Conservation (phyloP, 2,888 invertebrate genomes). For the Hydrotaea cyrtoneurina region DNA sequence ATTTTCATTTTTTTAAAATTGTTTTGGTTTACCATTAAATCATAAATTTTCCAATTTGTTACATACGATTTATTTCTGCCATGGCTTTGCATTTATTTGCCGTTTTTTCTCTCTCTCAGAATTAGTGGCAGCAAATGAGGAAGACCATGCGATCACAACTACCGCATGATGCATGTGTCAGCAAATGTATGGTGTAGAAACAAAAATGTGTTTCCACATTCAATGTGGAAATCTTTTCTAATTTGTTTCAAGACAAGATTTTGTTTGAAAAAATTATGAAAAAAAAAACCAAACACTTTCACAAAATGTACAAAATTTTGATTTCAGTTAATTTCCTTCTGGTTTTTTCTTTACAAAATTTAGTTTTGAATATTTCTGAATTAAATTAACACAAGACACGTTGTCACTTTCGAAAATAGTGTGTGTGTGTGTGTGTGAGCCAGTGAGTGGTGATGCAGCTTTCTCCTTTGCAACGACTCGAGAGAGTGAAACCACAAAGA, state of each 20-base stretch:
- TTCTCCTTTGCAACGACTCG: conserved; percentile 13
- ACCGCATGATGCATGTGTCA: conserved; percentile 12
- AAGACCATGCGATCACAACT: background rate
- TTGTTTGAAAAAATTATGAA: no score
- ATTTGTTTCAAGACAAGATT: no score
- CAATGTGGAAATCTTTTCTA: no score
- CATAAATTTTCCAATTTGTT: conserved; percentile 52
- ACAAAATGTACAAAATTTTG: no score
- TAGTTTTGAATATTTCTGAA: conserved; percentile 22
- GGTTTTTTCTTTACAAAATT: conserved; percentile 11
- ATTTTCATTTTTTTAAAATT: background rate
- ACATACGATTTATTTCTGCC: conserved; percentile 31
- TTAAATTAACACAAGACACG: conserved; percentile 55
- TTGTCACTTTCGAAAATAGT: conserved; percentile 37
- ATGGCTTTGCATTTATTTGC: conserved; percentile 16
- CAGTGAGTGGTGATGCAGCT: conserved; percentile 30
- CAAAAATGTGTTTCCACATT: no score
- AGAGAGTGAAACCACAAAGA: background rate
- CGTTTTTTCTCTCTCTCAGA: background rate
- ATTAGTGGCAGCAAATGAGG: conserved; percentile 1
- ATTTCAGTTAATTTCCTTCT: background rate
- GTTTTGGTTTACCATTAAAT: conserved; percentile 14
- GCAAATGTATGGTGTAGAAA: background rate
- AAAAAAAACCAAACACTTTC: no score
- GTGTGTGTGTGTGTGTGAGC: background rate